Evolutionary conservation across 2,797 vertebrate species (phyloP).

Genomic region (Micropoecilia bifurca): DNA sequence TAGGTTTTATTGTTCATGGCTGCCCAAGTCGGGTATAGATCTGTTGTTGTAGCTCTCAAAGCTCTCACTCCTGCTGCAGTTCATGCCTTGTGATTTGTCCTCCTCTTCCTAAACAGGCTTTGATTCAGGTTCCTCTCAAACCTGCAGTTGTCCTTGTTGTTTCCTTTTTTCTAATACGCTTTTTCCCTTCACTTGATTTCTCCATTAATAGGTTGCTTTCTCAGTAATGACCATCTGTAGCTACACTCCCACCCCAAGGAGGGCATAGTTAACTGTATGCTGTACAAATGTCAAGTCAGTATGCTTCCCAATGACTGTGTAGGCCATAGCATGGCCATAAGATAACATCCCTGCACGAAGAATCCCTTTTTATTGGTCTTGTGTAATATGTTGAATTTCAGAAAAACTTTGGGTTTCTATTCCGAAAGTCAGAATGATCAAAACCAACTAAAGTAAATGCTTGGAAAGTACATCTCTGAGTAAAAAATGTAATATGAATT

Average conservation of each 20-base stretch:
- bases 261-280: not conserved
- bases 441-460: not conserved
- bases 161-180: not conserved
- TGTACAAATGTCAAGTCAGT: not conserved
- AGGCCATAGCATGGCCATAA: not conserved
- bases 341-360: not conserved
- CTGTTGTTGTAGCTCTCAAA: not conserved
- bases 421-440: not conserved
- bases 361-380: constrained; percentile 3
- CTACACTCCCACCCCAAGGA: not conserved
- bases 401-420: not conserved
- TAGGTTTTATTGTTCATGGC: not conserved
- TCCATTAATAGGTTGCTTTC: not conserved
- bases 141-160: not conserved
- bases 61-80: not conserved
- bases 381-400: not conserved
- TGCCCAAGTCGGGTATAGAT: not conserved
- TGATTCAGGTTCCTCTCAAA: not conserved
- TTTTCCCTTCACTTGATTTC: not conserved
- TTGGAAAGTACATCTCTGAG: not conserved
- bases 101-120: not conserved
- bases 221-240: not conserved
- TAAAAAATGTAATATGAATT: not conserved
- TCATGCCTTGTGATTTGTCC: not conserved
- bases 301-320: not conserved